Conservation (phyloP, 2,888 invertebrate genomes). For the Callyntrura guangdongensis region DNA sequence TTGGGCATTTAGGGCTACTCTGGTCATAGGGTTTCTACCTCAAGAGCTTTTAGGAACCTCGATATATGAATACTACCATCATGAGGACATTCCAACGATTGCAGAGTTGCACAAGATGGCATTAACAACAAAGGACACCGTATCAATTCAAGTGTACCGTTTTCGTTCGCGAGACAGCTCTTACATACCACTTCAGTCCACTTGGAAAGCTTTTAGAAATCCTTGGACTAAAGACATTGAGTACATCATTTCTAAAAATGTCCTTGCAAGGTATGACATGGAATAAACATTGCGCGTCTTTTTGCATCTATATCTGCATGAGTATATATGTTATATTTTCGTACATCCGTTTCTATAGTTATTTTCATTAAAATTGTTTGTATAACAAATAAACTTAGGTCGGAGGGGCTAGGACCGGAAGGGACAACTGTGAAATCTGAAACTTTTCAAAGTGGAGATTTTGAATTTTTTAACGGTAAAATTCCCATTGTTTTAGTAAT, state of each 20-base stretch:
- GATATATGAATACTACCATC: constrained; percentile 96
- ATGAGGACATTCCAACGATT: constrained; percentile 92
- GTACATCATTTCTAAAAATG: constrained; percentile 95
- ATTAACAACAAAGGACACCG: constrained; percentile 87
- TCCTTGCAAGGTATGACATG: constrained; percentile 89
- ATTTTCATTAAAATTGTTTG: neutral
- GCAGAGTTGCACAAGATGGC: constrained; percentile 94
- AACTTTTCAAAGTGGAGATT: constrained; percentile 70
- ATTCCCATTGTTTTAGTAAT: neutral
- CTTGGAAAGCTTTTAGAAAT: constrained; percentile 95
- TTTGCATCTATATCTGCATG: no score
- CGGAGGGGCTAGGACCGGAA: constrained; percentile 34
- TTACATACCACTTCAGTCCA: constrained; percentile 91
- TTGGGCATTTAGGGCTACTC: constrained; percentile 90
- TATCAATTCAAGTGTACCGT: constrained; percentile 90
- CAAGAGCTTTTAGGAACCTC: constrained; percentile 97
- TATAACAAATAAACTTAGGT: constrained; percentile 27
- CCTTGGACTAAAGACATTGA: constrained; percentile 99
- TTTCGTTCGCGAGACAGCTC: constrained; percentile 93
- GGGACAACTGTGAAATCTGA: constrained; percentile 62
- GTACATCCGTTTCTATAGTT: neutral
- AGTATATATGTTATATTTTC: no score
- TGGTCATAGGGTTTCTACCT: constrained; percentile 95
- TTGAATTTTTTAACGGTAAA: constrained; percentile 73
- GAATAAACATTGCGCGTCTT: neutral